Evolutionary conservation across 2,797 vertebrate genomes (phyloP), one percentile per base, ranked within the genome.

Genomic region (Liparis tanakae): DNA sequence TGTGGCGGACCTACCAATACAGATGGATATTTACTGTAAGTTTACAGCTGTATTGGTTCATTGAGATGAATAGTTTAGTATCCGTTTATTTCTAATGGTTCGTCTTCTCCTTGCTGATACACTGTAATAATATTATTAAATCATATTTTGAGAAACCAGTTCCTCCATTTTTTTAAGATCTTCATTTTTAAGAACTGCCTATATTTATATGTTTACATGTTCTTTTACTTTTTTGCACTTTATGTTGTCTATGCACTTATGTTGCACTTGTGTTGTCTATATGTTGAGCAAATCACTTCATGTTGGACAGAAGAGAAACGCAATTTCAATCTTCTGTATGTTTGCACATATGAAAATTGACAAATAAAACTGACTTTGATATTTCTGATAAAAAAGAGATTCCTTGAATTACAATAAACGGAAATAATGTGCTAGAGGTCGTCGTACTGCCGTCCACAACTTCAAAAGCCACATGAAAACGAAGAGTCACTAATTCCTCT

Each of bases 401-500:
- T 71, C 9, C 53, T 75, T 71, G 58, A 18, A 78, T 71, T 71
- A 57, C 12, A 56, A 25, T 50, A 58, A 62, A 71, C 67, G 34
- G 59, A 72, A 84, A 74, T 53, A 55, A 77, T 71, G 80, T 86
- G 70, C 50, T 22, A 58, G 56, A 75, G 74, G 79, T 66, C 63
- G 8, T 70, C 41, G 64, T 59, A 76, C 72, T 70, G 83, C 61
- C 65, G 72, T 82, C 58, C 61, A 60, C 65, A 80, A 86, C 72
- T 87, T 60, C 44, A 86, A 63, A 76, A 80, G 72, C 63, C 62
- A 77, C 34, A 80, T 74, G 74, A 78, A 79, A 88, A 81, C 48
- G 53, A 67, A 75, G 74, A 85, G 76, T n/a, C 76, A 77, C 73
- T 85, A 79, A 82, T 80, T 84, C 36, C 80, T 75, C 79, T 80